phyloP scores from a whole-genome alignment of 2,797 vertebrate species.

The Enteromius fasciolatus region DNA sequence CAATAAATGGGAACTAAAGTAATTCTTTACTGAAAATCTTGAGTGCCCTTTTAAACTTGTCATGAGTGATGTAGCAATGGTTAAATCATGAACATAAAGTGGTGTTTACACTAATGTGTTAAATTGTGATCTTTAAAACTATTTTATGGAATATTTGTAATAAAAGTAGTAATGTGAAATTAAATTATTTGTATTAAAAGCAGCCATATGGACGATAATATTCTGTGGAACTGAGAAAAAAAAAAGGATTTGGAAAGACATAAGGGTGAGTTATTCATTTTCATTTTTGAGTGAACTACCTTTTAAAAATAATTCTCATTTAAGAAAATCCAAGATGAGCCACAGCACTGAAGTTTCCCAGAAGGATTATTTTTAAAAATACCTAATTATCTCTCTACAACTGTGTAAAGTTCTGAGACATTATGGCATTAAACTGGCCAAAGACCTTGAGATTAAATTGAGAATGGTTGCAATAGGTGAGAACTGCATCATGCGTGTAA shows the following conservation, averaged over 20 bases:
- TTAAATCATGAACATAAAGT: background rate
- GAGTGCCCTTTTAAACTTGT: background rate
- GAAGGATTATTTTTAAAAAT: background rate
- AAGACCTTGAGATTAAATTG: background rate
- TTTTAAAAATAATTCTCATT: background rate
- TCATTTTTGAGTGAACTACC: background rate
- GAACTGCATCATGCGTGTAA: slow-evolving; percentile 35
- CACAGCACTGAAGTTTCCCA: background rate
- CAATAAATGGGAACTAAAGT: background rate
- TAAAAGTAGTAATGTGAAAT: background rate
- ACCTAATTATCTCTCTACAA: background rate
- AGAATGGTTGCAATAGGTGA: background rate
- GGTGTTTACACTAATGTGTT: background rate
- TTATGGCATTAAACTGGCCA: background rate
- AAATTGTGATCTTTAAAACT: background rate
- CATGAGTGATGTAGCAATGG: background rate
- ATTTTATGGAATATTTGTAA: background rate
- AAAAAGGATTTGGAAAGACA: background rate
- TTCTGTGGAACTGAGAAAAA: background rate
- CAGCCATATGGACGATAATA: background rate
- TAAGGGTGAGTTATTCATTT: background rate
- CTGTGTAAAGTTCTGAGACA: background rate
- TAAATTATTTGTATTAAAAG: background rate
- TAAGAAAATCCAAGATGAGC: slow-evolving; percentile 8
- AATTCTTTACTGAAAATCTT: background rate